Base-by-base conservation (phyloP, 1,140 invertebrate species). In the Gonioctena quinquepunctata region DNA sequence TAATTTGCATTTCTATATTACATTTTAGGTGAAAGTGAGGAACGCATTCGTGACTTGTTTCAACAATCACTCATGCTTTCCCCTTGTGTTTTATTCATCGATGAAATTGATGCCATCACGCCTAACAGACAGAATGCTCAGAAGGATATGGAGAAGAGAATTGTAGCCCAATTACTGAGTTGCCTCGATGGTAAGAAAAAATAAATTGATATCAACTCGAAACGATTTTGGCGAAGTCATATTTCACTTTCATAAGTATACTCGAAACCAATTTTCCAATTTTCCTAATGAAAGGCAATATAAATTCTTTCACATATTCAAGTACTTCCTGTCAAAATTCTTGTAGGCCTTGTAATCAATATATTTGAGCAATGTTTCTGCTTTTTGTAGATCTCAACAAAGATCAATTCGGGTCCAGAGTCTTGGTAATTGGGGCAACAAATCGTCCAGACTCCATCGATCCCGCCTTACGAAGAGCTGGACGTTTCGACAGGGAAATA, bases 351-450 rank as follows among this genome's bases (percentile, higher is more conserved):
- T n/a, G n/a, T n/a, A n/a, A n/a, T n/a, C n/a, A n/a, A n/a, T n/a
- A n/a, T n/a, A n/a, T n/a, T n/a, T n/a, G n/a, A n/a, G n/a, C n/a
- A n/a, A n/a, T n/a, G n/a, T n/a, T n/a, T n/a, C n/a, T n/a, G 3
- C 42, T 23, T 33, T 66, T 33, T 78, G 25, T 65, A 90, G 88
- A 88, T 70, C 81, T 94, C 21, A 86, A 83, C 78, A 76, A 81
- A 3, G 87, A 85, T 42, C 89, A 92, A 78, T 87, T 85, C 75
- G 90, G 88, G 21, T 86, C 88, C 42, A 87, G 89, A 33, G 33
- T 98, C 3, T 81, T 99, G 26, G 90, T 99, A 7, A 90, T 99
- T 76, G 98, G 95, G 19, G 96, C 98, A 6, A 99, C 98, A 67
- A 99, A 96, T 83, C 89, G 94, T 70, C 93, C 95, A 0, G 97